Percentiles rank a stretch among this genome's conserved stretches.
These are phyloP conservation scores for Onthophagus taurus DNA, from an alignment of 1,140 invertebrate genomes.

Conservation along the genomic window DNA sequence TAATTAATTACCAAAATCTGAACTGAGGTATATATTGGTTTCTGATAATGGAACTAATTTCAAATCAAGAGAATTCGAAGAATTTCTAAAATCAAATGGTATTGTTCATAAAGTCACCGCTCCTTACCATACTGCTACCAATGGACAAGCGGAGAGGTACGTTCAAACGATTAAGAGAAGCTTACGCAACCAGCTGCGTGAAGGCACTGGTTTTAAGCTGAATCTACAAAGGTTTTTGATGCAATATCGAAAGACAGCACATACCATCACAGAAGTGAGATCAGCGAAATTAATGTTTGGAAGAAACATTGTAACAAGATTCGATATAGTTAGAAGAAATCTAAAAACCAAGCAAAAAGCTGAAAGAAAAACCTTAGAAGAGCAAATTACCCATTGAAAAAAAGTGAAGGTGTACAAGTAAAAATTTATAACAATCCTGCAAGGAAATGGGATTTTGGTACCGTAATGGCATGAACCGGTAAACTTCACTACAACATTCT, in stretches of 20 bases:
- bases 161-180: constrained; percentile 8
- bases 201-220: neutral
- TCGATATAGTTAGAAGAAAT: too few relatives aligned
- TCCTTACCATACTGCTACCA: constrained; percentile 13
- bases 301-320: too few relatives aligned
- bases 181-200: neutral
- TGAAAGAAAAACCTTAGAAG: neutral
- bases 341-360: neutral
- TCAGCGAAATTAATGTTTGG: constrained; percentile 4
- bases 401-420: neutral
- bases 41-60: constrained; percentile 19
- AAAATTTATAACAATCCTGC: neutral
- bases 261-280: neutral
- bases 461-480: neutral
- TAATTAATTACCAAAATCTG: too few relatives aligned
- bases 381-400: neutral
- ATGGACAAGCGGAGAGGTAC: constrained; percentile 9
- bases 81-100: constrained; percentile 13
- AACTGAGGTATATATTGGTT: too few relatives aligned
- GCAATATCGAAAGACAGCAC: constrained; percentile 5
- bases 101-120: constrained; percentile 6
- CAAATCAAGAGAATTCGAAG: constrained; percentile 18
- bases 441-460: constrained; percentile 1
- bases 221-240: constrained; percentile 4
- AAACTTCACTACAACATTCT: neutral